Conservation (phyloP, 2,888 invertebrate species). For the Chrysomela aeneicollis region DNA sequence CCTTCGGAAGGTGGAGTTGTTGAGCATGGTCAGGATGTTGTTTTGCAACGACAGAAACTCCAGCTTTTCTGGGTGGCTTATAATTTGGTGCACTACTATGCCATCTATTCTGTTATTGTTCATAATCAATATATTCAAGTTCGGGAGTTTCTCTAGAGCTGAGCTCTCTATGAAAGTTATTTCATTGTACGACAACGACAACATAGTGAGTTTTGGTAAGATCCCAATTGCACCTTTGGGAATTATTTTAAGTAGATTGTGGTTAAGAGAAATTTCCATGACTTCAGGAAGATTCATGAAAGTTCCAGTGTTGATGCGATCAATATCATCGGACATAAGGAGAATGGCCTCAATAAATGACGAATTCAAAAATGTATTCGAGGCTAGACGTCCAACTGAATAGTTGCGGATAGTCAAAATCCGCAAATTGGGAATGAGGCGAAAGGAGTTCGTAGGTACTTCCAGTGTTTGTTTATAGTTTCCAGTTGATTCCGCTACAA, state of each 20-base stretch:
- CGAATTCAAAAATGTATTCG: slow-evolving; percentile 27
- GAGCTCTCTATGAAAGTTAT: too few species aligned
- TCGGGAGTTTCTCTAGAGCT: slow-evolving; percentile 31
- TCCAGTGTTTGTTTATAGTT: not conserved
- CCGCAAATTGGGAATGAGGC: not conserved
- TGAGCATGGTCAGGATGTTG: slow-evolving; percentile 25
- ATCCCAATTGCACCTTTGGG: slow-evolving; percentile 27
- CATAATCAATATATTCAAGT: slow-evolving; percentile 24
- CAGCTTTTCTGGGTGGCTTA: slow-evolving; percentile 8
- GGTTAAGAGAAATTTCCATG: slow-evolving; percentile 21
- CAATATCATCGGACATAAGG: slow-evolving; percentile 23
- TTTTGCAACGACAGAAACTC: slow-evolving; percentile 2
- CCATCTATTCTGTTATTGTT: not conserved
- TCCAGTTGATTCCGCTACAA: not conserved
- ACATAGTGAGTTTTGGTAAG: slow-evolving; percentile 16
- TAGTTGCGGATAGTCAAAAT: not conserved
- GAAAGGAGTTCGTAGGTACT: not conserved
- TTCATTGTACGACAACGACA: slow-evolving; percentile 35
- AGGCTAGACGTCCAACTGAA: slow-evolving; percentile 13
- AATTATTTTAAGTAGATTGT: slow-evolving; percentile 30
- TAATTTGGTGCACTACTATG: too few species aligned
- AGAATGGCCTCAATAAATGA: slow-evolving; percentile 21
- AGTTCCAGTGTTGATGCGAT: too few species aligned
- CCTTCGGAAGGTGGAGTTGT: slow-evolving; percentile 33
- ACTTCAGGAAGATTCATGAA: slow-evolving; percentile 35